Evolutionary conservation across 37 sponge, comb jelly and placozoan genomes (phyloP).

Genomic region (Halichondria panicea): DNA sequence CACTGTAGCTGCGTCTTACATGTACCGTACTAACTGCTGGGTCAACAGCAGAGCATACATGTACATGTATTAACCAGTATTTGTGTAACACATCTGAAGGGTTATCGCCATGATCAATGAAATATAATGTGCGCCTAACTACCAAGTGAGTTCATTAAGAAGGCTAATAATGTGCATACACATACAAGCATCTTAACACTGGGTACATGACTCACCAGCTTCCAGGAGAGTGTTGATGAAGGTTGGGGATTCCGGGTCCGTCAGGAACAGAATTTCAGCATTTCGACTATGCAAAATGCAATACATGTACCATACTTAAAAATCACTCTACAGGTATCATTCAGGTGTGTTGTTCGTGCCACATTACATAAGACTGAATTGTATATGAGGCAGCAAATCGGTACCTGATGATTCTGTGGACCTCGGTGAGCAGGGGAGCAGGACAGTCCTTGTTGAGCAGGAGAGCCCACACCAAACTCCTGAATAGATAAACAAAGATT

Average conservation of each 20-base stretch:
- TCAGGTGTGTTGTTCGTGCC: too few relatives aligned
- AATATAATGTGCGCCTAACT: too few relatives aligned
- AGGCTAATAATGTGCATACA: background rate
- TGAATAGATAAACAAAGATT: too few relatives aligned
- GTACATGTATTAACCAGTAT: too few relatives aligned
- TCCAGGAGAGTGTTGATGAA: constrained; percentile 25
- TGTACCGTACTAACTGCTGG: too few relatives aligned
- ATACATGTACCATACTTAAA: too few relatives aligned
- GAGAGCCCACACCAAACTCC: constrained; percentile 41
- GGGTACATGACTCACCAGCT: constrained; percentile 24
- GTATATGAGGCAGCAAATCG: background rate
- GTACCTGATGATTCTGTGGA: constrained; percentile 37
- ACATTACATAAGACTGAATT: background rate
- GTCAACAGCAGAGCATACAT: too few relatives aligned
- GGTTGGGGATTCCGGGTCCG: background rate
- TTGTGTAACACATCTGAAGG: too few relatives aligned
- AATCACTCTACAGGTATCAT: too few relatives aligned
- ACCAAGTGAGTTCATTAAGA: background rate
- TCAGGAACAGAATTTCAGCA: constrained; percentile 36
- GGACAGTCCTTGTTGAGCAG: constrained; percentile 8
- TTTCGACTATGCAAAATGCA: constrained; percentile 13
- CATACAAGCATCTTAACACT: too few relatives aligned
- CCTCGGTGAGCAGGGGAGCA: constrained; percentile 14
- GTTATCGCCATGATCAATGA: too few relatives aligned
- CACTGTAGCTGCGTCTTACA: too few relatives aligned